Conservation (phyloP, 64 coral and sea anemone genomes). For the Montipora efflorescens region DNA sequence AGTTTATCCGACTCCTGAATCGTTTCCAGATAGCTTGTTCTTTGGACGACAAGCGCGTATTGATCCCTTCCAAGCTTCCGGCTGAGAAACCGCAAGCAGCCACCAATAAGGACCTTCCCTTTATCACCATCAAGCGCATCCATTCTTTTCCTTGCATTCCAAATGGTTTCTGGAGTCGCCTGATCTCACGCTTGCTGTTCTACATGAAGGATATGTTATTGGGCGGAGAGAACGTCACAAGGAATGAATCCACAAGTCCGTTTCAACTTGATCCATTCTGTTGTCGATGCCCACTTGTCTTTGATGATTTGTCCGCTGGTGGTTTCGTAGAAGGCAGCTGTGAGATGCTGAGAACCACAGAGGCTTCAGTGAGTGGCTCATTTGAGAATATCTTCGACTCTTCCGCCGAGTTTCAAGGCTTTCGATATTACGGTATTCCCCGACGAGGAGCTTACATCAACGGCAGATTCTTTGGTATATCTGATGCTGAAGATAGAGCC, state of each 20-base stretch:
- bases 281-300: slow-evolving; percentile 42
- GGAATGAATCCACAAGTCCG: slow-evolving; percentile 4
- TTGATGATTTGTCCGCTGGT: not conserved
- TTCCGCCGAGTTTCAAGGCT: not conserved
- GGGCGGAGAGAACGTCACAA: not conserved
- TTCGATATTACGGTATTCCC: slow-evolving; percentile 4
- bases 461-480: slow-evolving; percentile 7
- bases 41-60: slow-evolving; percentile 82
- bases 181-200: slow-evolving; percentile 84
- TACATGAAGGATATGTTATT: slow-evolving; percentile 93
- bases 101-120: slow-evolving; percentile 63
- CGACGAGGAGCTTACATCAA: slow-evolving; percentile 7
- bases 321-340: not conserved
- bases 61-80: slow-evolving; percentile 89
- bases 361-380: not conserved
- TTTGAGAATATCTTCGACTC: not conserved
- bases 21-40: slow-evolving; percentile 95
- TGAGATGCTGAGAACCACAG: not conserved
- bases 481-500: not conserved
- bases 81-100: slow-evolving; percentile 78
- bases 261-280: slow-evolving; percentile 63
- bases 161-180: slow-evolving; percentile 92
- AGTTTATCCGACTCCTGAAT: slow-evolving; percentile 93
- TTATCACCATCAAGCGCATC: slow-evolving; percentile 78
- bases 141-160: slow-evolving; percentile 83